Evolutionary conservation across 2,888 invertebrate genomes (phyloP).

Genomic region (Drosophila putrida): DNA sequence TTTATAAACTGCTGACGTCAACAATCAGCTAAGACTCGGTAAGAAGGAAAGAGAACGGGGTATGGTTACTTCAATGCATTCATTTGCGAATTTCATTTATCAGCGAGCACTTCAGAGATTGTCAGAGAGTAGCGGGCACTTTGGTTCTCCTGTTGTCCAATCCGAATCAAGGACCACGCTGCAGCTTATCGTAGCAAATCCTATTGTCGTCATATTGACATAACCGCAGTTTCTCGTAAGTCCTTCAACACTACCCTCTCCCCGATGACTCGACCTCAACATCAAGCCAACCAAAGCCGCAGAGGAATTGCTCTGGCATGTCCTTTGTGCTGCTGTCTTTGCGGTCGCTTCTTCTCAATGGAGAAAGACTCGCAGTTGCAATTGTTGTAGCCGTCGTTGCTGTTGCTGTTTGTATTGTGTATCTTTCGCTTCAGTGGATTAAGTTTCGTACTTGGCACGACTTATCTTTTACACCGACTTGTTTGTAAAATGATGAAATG

Average conservation of each 20-base stretch:
- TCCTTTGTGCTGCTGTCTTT: conserved; percentile 61
- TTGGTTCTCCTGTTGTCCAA: conserved; percentile 32
- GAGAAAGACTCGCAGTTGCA: conserved; percentile 24
- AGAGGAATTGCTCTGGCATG: conserved; percentile 61
- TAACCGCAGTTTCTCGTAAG: conserved; percentile 63
- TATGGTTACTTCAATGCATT: conserved; percentile 62
- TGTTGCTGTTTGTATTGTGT: conserved; percentile 54
- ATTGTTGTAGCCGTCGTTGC: conserved; percentile 23
- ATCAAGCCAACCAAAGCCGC: conserved; percentile 15
- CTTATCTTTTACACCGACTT: conserved; percentile 77
- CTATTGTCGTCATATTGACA: conserved; percentile 79
- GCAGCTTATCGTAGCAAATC: conserved; percentile 74
- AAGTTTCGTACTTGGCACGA: conserved; percentile 74
- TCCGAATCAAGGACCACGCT: conserved; percentile 65
- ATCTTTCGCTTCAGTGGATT: conserved; percentile 76
- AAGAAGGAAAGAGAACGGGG: background rate
- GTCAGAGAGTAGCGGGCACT: conserved; percentile 21
- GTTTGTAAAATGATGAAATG: conserved; percentile 79
- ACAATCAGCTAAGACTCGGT: conserved; percentile 30
- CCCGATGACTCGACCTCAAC: background rate
- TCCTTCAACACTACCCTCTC: background rate
- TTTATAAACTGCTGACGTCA: conserved; percentile 70
- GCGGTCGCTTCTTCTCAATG: conserved; percentile 60
- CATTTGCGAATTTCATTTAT: conserved; percentile 79
- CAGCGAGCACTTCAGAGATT: conserved; percentile 55